Evolutionary conservation across 2,888 invertebrate species (phyloP).

Genomic region (Nomada hirtipes): DNA sequence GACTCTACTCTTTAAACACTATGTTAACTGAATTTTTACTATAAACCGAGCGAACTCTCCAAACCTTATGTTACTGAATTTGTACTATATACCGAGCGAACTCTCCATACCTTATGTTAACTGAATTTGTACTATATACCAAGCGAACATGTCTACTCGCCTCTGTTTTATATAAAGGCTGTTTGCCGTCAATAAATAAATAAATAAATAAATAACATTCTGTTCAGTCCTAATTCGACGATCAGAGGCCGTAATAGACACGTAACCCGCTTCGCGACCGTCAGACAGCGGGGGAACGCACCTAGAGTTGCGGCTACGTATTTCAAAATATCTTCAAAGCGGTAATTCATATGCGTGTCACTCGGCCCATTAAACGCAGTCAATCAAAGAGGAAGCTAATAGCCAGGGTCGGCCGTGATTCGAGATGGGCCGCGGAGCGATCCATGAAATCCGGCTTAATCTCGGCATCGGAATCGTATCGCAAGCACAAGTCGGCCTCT

Average conservation of each 20-base stretch:
- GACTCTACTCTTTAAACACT: too few species aligned
- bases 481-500: conserved; percentile 80
- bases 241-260: neutral
- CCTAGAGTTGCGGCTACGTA: neutral
- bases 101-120: too few species aligned
- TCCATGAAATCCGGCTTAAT: conserved; percentile 74
- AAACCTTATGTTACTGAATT: too few species aligned
- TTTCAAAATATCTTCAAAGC: conserved; percentile 82
- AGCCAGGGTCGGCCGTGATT: conserved; percentile 71
- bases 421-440: conserved; percentile 77
- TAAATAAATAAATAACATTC: too few species aligned
- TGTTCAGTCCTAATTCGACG: too few species aligned
- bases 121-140: too few species aligned
- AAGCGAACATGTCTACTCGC: too few species aligned
- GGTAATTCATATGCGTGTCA: conserved; percentile 83
- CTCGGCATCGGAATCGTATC: conserved; percentile 82
- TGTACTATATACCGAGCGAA: too few species aligned
- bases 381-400: conserved; percentile 83
- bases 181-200: too few species aligned
- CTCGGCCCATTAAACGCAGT: conserved; percentile 82
- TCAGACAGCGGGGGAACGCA: neutral
- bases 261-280: neutral
- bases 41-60: too few species aligned
- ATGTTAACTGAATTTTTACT: too few species aligned
- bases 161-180: too few species aligned